Evolutionary conservation across 2,797 vertebrate genomes (phyloP).

Genomic region (Chiloscyllium punctatum): DNA sequence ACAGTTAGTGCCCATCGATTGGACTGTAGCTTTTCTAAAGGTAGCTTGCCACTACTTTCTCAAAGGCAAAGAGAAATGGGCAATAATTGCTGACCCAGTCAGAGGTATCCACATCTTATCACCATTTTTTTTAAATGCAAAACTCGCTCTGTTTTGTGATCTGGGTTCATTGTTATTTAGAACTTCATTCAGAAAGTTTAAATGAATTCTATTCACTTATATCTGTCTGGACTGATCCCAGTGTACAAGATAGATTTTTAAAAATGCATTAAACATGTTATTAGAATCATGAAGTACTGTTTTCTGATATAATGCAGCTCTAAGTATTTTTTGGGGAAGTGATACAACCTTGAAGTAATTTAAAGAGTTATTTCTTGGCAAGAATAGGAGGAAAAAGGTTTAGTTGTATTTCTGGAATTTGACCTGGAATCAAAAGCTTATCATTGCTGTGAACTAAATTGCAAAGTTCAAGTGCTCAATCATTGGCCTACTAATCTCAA

Average conservation of each 20-base stretch:
- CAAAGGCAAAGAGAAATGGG: no score
- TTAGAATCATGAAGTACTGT: neutral
- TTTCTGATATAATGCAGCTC: neutral
- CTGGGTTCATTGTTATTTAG: neutral
- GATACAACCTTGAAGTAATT: neutral
- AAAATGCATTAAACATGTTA: neutral
- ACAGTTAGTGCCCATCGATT: no score
- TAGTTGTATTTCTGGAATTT: conserved; percentile 8
- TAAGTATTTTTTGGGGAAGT: neutral
- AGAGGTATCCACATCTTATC: no score
- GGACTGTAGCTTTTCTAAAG: no score
- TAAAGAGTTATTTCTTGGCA: neutral
- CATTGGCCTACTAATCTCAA: conserved; percentile 4
- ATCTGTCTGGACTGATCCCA: neutral
- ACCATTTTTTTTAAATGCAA: neutral
- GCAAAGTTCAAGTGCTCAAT: conserved; percentile 26
- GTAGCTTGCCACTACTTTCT: no score
- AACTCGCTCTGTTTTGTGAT: neutral
- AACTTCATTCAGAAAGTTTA: neutral
- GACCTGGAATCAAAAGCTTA: neutral
- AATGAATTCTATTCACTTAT: neutral
- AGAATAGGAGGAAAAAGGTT: neutral
- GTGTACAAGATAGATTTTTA: neutral
- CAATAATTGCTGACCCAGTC: no score
- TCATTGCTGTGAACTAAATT: neutral